Evolutionary conservation across 2,888 invertebrate species (phyloP).

Genomic region (Caenorhabditis angaria): DNA sequence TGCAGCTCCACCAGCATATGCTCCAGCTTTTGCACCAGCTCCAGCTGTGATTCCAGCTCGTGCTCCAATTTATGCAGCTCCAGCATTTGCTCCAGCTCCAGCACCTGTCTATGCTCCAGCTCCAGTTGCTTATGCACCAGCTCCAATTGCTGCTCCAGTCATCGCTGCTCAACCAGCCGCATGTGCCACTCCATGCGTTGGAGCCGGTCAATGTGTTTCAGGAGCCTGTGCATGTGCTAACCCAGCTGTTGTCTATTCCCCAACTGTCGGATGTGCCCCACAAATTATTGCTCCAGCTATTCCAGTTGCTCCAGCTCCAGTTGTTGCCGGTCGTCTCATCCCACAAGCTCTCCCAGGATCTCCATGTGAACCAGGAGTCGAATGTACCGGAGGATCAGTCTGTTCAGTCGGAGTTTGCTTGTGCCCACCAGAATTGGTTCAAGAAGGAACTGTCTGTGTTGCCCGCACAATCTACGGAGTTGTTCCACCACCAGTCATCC

Average conservation of each 20-base stretch:
- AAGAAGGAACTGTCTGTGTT: conserved; percentile 71
- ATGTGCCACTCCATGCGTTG: conserved; percentile 55
- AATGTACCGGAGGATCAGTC: conserved; percentile 71
- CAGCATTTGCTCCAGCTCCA: too few species aligned
- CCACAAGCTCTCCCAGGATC: conserved; percentile 66
- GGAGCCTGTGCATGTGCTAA: conserved; percentile 64
- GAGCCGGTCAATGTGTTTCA: conserved; percentile 55
- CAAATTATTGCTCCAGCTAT: conserved; percentile 36
- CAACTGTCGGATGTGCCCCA: conserved; percentile 45
- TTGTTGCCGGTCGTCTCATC: conserved; percentile 68
- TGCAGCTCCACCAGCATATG: conserved; percentile 9
- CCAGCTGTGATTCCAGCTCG: conserved; percentile 26
- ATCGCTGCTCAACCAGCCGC: conserved; percentile 47
- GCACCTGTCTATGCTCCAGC: conserved; percentile 42
- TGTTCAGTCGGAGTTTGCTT: conserved; percentile 71
- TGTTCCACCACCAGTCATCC: conserved; percentile 60
- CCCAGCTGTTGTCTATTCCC: conserved; percentile 59
- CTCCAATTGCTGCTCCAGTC: conserved; percentile 51
- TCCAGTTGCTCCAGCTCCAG: conserved; percentile 58
- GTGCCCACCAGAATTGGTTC: conserved; percentile 71
- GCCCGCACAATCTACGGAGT: conserved; percentile 69
- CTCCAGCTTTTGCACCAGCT: conserved; percentile 42
- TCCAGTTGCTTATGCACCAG: conserved; percentile 23
- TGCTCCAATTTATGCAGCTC: conserved; percentile 41
- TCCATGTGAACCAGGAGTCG: conserved; percentile 70